Conservation (phyloP, 2,888 invertebrate genomes). For the Catotricha subobsoleta region DNA sequence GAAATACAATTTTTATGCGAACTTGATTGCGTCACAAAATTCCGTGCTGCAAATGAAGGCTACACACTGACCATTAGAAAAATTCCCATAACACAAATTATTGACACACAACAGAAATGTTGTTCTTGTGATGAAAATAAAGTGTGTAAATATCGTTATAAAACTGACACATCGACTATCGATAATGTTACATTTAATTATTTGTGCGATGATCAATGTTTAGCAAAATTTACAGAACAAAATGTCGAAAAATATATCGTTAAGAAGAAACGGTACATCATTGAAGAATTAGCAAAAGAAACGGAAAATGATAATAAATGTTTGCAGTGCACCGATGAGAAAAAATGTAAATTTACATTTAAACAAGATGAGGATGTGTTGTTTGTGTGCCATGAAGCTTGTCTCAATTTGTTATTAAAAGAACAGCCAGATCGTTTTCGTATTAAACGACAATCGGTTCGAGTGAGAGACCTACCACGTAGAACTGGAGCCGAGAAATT, state of each 20-base stretch:
- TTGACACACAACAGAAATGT: constrained; percentile 19
- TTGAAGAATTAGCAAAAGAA: constrained; percentile 25
- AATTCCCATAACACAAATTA: constrained; percentile 24
- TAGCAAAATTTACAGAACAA: constrained; percentile 35
- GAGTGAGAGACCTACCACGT: constrained; percentile 22
- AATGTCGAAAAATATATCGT: constrained; percentile 37
- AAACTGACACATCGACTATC: constrained; percentile 28
- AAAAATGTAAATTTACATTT: constrained; percentile 32
- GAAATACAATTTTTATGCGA: constrained; percentile 28
- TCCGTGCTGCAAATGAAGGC: constrained; percentile 28
- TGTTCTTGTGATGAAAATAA: constrained; percentile 20
- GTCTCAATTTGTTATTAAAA: constrained; percentile 34
- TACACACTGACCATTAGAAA: constrained; percentile 18
- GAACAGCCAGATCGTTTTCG: constrained; percentile 29
- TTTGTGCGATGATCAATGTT: constrained; percentile 34
- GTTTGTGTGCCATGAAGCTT: constrained; percentile 38
- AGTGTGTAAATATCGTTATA: constrained; percentile 22
- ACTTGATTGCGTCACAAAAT: constrained; percentile 32
- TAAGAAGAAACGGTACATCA: constrained; percentile 33
- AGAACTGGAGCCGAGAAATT: not conserved
- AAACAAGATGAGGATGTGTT: constrained; percentile 33
- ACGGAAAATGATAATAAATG: constrained; percentile 24
- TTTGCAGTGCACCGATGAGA: constrained; percentile 33
- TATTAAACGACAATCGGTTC: constrained; percentile 22
- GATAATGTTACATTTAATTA: constrained; percentile 32